phyloP scores from a whole-genome alignment of 2,888 invertebrate genomes.

The Idaea biselata region DNA sequence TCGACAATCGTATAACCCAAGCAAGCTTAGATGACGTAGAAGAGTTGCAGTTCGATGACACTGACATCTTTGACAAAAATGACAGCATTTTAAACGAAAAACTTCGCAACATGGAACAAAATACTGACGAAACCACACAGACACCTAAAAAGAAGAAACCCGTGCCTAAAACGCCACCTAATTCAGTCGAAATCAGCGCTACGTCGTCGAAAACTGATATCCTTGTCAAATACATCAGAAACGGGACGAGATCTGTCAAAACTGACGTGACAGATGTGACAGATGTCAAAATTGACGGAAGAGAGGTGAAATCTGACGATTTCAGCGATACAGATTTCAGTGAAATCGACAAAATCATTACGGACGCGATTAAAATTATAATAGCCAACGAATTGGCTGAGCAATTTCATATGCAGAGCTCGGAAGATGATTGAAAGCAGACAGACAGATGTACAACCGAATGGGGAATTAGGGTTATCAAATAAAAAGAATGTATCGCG shows the following conservation, averaged over 20 bases:
- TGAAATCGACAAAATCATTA: slow-evolving; percentile 35
- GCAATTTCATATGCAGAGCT: background rate
- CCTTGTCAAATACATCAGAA: background rate
- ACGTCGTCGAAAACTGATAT: background rate
- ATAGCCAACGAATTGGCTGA: slow-evolving; percentile 24
- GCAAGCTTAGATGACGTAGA: slow-evolving; percentile 72
- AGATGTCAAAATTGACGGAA: slow-evolving; percentile 31
- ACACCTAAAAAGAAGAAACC: background rate
- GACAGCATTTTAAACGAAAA: background rate
- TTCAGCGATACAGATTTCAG: slow-evolving; percentile 20
- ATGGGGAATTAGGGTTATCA: too few relatives aligned
- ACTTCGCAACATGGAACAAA: background rate
- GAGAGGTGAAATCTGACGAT: slow-evolving; percentile 25
- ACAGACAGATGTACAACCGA: too few relatives aligned
- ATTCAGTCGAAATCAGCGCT: background rate
- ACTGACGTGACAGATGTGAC: slow-evolving; percentile 22
- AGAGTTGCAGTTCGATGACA: slow-evolving; percentile 63
- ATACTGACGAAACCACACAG: slow-evolving; percentile 4
- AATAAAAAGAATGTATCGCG: too few relatives aligned
- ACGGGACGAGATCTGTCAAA: background rate
- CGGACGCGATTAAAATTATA: slow-evolving; percentile 33
- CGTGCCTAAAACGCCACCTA: background rate
- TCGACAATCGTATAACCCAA: slow-evolving; percentile 54
- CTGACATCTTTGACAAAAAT: slow-evolving; percentile 17
- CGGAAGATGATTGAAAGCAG: background rate